These are phyloP conservation scores for Zootermopsis nevadensis DNA, from an alignment of 2,888 invertebrate genomes.

Conservation along the genomic window DNA sequence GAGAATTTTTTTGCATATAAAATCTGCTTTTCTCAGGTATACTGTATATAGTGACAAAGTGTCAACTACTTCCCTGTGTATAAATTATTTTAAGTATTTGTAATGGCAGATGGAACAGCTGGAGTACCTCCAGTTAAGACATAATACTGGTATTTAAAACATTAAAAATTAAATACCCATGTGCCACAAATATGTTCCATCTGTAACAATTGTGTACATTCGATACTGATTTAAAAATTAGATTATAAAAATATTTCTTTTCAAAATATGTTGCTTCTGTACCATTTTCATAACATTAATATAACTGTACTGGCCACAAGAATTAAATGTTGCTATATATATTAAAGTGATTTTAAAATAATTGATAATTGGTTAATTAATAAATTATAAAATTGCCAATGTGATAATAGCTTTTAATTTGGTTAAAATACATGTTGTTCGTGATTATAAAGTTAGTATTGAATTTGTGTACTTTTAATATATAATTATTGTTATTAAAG, in stretches of 20 bases:
- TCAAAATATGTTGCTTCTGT: slow-evolving; percentile 9
- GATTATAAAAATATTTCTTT: neutral
- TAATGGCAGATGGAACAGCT: slow-evolving; percentile 28
- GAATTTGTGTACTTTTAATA: slow-evolving; percentile 3
- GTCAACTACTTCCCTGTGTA: slow-evolving; percentile 47
- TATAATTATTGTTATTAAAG: slow-evolving; percentile 17
- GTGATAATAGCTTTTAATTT: slow-evolving; percentile 41
- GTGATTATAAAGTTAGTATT: slow-evolving; percentile 10
- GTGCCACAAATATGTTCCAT: slow-evolving; percentile 27
- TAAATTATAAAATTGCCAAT: slow-evolving; percentile 1
- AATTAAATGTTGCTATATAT: neutral
- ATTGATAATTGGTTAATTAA: slow-evolving; percentile 15
- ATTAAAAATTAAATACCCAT: neutral
- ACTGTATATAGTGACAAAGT: slow-evolving; percentile 20
- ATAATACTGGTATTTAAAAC: slow-evolving; percentile 6
- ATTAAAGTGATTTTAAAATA: slow-evolving; percentile 7
- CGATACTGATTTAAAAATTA: neutral
- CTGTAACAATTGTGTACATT: slow-evolving; percentile 15
- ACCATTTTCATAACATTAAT: neutral
- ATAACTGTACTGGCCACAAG: slow-evolving; percentile 21
- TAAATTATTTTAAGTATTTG: slow-evolving; percentile 33
- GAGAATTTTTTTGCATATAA: slow-evolving; percentile 40
- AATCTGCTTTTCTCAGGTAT: slow-evolving; percentile 39
- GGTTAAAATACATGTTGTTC: slow-evolving; percentile 19
- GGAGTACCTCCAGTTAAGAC: neutral